A percentile compares a stretch with the other conserved stretches of the same genome.
Evolutionary conservation across 2,888 invertebrate genomes (phyloP).

Genomic region (Mylabris sibirica): DNA sequence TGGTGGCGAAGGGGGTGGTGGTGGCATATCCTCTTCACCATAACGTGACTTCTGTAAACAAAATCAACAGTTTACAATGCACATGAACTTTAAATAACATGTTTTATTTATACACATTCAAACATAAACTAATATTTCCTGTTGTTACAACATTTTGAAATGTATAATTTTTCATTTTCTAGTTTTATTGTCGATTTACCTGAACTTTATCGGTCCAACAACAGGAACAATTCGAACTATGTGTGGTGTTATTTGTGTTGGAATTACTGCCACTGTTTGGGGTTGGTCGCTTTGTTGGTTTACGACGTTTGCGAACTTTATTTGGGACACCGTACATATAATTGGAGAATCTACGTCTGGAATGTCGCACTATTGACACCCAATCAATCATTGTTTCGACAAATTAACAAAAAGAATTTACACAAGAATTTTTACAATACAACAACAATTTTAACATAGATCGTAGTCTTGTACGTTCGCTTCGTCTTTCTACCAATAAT

Average conservation of each 20-base stretch:
- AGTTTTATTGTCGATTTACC: slow-evolving; percentile 39
- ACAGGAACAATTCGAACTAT: slow-evolving; percentile 56
- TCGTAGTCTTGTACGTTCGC: too few relatives aligned
- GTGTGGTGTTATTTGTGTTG: slow-evolving; percentile 29
- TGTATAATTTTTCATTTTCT: too few relatives aligned
- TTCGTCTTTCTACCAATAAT: neutral
- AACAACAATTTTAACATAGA: neutral
- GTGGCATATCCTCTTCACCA: slow-evolving; percentile 63
- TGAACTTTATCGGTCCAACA: slow-evolving; percentile 59
- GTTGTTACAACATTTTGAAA: neutral
- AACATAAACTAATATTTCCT: slow-evolving; percentile 2
- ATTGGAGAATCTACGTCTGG: slow-evolving; percentile 74
- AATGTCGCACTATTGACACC: slow-evolving; percentile 79
- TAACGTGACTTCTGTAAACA: slow-evolving; percentile 65
- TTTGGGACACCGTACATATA: slow-evolving; percentile 73
- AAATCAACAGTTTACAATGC: neutral
- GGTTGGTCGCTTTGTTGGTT: slow-evolving; percentile 50
- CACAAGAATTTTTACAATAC: too few relatives aligned
- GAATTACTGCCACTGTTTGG: slow-evolving; percentile 33
- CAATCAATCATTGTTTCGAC: slow-evolving; percentile 72
- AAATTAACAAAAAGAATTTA: slow-evolving; percentile 19
- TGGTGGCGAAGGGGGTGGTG: slow-evolving; percentile 66
- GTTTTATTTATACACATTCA: neutral
- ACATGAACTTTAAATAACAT: neutral
- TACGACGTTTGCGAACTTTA: slow-evolving; percentile 69